Evolutionary conservation across 2,113 vertebrate genomes (phyloP), one percentile per base, ranked within the genome.

Genomic region (Gorilla gorilla): DNA sequence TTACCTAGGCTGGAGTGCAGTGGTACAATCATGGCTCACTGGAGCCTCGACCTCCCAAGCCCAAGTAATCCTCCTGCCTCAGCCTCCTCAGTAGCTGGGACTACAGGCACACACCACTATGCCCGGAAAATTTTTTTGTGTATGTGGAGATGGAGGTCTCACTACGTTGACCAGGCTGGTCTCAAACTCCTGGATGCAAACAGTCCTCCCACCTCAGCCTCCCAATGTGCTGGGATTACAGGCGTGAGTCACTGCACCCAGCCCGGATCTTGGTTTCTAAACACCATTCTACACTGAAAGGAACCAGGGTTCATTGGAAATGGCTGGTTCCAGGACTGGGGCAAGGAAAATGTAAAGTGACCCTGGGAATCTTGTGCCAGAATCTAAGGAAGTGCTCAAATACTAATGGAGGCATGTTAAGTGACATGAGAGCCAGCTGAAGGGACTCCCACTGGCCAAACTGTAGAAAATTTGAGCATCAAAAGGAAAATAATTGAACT

Each of bases 381-480:
- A 86, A 87, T 87, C 48, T 86, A 90, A 93, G 55, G 6, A 93
- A 59, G 45, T 55, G 30, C 48, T 93, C 38, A 66, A 79, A 95
- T 61, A 81, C 64, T 57, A 78, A 80, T 8, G 12, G 30, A 64
- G 43, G 30, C 13, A 25, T 72, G 25, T 93, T 78, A 84, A 89
- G 18, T 23, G 43, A 89, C 43, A 75, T 82, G 30, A 20, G 30
- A 82, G 13, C 30, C 45, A 45, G 12, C 32, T 66, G 45, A 68
- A 89, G 61, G 16, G 38, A 57, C 13, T 66, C 8, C 16, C 30
- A 79, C 25, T 61, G 61, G 22, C n/a, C 23, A 84, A 84, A 89
- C 30, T 35, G 23, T 52, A 25, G 61, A 93, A 93, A 90, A 97
- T 50, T 90, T 90, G 85, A 73, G 30, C 73, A 92, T 84, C 76